phyloP scores from a whole-genome alignment of 2,113 vertebrate species.

The Anguilla japonica region DNA sequence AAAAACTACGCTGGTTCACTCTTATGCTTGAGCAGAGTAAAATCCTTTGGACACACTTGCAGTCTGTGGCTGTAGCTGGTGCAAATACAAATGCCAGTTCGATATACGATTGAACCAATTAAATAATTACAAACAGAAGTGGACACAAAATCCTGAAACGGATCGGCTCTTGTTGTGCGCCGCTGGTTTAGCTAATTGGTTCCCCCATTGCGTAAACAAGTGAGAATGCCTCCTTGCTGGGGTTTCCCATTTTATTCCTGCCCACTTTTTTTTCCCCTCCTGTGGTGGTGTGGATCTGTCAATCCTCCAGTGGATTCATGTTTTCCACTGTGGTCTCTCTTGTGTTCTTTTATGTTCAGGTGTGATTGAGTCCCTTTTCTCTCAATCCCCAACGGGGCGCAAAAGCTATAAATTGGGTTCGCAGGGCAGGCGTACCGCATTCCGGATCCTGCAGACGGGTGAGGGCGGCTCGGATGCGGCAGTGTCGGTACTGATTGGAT shows the following conservation, averaged over 20 bases:
- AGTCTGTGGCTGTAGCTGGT: too few species aligned
- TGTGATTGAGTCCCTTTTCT: conserved; percentile 38
- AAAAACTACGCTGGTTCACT: too few species aligned
- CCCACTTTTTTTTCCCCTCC: not conserved
- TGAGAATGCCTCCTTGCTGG: not conserved
- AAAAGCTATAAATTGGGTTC: conserved; percentile 54
- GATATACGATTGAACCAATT: too few species aligned
- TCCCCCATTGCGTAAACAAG: not conserved
- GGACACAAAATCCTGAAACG: too few species aligned
- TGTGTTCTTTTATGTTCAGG: conserved; percentile 42
- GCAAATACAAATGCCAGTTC: too few species aligned
- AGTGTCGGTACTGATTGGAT: not conserved
- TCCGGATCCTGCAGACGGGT: not conserved
- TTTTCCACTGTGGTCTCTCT: conserved; percentile 10
- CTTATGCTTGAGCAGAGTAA: too few species aligned
- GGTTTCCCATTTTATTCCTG: not conserved
- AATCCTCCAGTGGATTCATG: not conserved
- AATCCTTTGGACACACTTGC: too few species aligned
- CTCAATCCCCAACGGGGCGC: conserved; percentile 36
- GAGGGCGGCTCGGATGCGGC: not conserved
- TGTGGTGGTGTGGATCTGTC: not conserved
- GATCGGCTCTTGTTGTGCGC: too few species aligned
- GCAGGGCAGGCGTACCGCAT: conserved; percentile 21
- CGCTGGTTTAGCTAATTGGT: not conserved
- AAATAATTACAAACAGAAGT: too few species aligned